Evolutionary conservation across 2,888 invertebrate genomes (phyloP), one percentile per base, ranked within the genome.

Genomic region (Cerceris ruficornis): DNA sequence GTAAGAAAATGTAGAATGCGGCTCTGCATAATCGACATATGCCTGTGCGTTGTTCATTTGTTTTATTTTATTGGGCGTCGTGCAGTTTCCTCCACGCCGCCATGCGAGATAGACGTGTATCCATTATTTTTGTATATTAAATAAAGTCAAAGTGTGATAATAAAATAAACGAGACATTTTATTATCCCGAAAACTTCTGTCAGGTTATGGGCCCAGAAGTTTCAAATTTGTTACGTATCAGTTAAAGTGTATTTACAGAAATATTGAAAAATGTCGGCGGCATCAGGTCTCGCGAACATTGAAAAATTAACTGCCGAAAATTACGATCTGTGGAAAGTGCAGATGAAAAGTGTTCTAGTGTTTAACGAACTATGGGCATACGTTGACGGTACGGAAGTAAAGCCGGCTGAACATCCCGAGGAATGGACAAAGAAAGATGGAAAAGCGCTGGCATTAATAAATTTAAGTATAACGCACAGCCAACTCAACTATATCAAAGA

Each of bases 361-460:
- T 71, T 17, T 13, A 83, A 81, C 15, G 79, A 80, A 1, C 17
- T 83, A n/a, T 80, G 77, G 81, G 7, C n/a, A 0, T 81, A 80
- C 42, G 72, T 69, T 0, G 15, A 70, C 7, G 77, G 78, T 2
- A 59, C 57, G 0, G 43, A 52, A 15, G n/a, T 39, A 49, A 75
- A 59, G 59, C 61, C 82, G 0, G 75, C 14, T 13, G 61, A 58
- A 42, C 65, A 75, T n/a, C 49, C 67, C 7, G 41, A 15, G 39
- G 58, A 41, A 1, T 75, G 77, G 75, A 62, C 8, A 28, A 60
- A 39, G 13, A 80, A 80, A 15, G 83, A 83, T 43, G 11, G 49
- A 7, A 83, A 83, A 54, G 78, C 80, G 1, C 50, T 77, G 41
- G 74, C 80, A 6, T 50, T 83, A 52, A 83, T 81, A 55, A 65